phyloP scores from a whole-genome alignment of 2,113 vertebrate species.

The Protomyctophum bolini region DNA sequence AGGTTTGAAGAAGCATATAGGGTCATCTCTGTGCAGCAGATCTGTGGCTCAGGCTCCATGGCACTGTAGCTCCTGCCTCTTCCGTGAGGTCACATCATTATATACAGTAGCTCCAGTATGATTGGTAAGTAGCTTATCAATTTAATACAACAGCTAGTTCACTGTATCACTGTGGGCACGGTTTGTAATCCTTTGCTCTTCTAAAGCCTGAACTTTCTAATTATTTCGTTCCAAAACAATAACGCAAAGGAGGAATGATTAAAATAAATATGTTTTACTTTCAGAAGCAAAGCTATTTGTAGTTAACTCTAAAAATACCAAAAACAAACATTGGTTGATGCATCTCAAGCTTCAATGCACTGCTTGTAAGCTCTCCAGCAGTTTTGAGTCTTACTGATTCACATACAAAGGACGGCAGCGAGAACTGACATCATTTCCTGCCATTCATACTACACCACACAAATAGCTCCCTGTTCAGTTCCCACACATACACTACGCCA shows the following conservation, averaged over 20 bases:
- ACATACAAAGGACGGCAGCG: conserved; percentile 64
- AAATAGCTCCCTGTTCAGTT: conserved; percentile 79
- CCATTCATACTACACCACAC: conserved; percentile 74
- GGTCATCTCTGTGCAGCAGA: not conserved
- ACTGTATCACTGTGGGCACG: not conserved
- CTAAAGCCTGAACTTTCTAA: not conserved
- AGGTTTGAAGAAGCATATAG: conserved; percentile 2
- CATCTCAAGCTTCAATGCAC: conserved; percentile 44
- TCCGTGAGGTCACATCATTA: not conserved
- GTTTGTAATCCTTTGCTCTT: conserved; percentile 6
- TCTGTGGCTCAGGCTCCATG: conserved; percentile 1
- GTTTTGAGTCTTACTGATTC: conserved; percentile 42
- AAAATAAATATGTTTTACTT: conserved; percentile 11
- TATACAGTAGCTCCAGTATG: not conserved
- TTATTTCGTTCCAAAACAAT: not conserved
- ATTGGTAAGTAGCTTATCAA: not conserved
- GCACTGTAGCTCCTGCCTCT: not conserved
- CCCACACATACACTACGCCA: conserved; percentile 60
- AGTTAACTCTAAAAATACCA: conserved; percentile 32
- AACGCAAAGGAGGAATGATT: not conserved
- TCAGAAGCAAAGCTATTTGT: not conserved
- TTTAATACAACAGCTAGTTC: conserved; percentile 5
- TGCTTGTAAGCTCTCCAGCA: conserved; percentile 26
- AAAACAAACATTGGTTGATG: conserved; percentile 20
- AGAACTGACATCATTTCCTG: conserved; percentile 82